A percentile compares a stretch with the other conserved stretches of the same genome.
phyloP scores from a whole-genome alignment of 2,113 vertebrate species.

The Camarhynchus parvulus region DNA sequence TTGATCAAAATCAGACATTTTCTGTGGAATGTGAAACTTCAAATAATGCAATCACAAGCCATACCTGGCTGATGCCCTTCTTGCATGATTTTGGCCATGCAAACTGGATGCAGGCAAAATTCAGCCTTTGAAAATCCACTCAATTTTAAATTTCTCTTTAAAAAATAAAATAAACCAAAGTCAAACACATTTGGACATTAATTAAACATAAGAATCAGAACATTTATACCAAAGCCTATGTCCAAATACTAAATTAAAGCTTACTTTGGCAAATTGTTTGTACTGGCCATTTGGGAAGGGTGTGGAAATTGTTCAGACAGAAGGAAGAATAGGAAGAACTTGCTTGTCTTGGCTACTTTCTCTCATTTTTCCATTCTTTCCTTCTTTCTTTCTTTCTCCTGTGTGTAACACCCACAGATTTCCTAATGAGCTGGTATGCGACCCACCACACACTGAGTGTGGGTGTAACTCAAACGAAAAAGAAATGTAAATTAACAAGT shows the following conservation, averaged over 20 bases:
- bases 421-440: constrained; percentile 70
- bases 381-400: constrained; percentile 63
- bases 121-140: constrained; percentile 4
- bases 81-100: neutral
- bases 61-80: neutral
- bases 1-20: neutral
- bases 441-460: constrained; percentile 60
- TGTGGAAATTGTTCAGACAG: constrained; percentile 68
- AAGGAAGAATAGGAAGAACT: constrained; percentile 77
- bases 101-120: neutral
- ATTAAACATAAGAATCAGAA: constrained; percentile 1
- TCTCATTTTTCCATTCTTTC: constrained; percentile 68
- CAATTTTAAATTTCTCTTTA: neutral
- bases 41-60: neutral
- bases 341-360: constrained; percentile 79
- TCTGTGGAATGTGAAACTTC: neutral
- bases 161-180: constrained; percentile 32
- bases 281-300: constrained; percentile 62
- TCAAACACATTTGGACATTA: constrained; percentile 14
- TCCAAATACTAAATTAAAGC: constrained; percentile 66
- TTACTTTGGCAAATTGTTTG: constrained; percentile 73
- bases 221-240: constrained; percentile 41
- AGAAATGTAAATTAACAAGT: constrained; percentile 30
- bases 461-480: constrained; percentile 41
- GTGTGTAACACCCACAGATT: constrained; percentile 73